Evolutionary conservation across 2,797 vertebrate genomes (phyloP), one percentile per base, ranked within the genome.

Genomic region (Orientallactaga sibirica): DNA sequence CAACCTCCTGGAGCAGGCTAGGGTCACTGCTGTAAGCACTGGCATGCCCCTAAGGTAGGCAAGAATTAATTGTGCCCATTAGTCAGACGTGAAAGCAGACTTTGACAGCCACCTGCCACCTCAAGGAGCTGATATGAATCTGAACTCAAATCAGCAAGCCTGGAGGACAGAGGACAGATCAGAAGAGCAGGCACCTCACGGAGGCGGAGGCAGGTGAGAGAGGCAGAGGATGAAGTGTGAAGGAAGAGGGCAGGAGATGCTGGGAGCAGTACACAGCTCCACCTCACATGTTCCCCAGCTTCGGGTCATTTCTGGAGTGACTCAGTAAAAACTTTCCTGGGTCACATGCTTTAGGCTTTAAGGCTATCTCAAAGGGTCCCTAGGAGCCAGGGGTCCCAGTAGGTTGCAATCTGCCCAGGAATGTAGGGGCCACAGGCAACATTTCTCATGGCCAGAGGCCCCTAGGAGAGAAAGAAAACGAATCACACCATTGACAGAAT

Each of bases 241-340:
- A 5, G 20, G 15, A 84, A 76, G 52, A 81, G 5, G 5, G 1
- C 5, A 0, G 15, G 73, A 93, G 62, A 62, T 0, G 43, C 80
- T 7, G 7, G 79, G 41, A 33, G n/a, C 5, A 33, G 52, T 3
- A 7, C 6, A 3, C 4, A 2, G 1, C 48, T 58, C 61, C 24
- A 18, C 24, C 61, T 61, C 75, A 29, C 48, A 43, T 24, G 5
- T 15, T 33, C 8, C 61, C 68, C 75, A 48, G 61, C 41, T n/a
- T 55, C 86, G n/a, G 73, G 52, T 48, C 14, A 22, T 14, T 79
- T 18, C 66, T 10, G 41, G 25, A 73, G 22, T 29, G 24, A 12
- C 18, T 15, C 41, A 9, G 3, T 0, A 0, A 73, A 90, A 48
- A 14, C 20, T 14, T 3, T 75, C 16, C n/a, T 2, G 14, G 27